Conservation (phyloP, 2,888 invertebrate genomes). For the Spisula subtruncata region DNA sequence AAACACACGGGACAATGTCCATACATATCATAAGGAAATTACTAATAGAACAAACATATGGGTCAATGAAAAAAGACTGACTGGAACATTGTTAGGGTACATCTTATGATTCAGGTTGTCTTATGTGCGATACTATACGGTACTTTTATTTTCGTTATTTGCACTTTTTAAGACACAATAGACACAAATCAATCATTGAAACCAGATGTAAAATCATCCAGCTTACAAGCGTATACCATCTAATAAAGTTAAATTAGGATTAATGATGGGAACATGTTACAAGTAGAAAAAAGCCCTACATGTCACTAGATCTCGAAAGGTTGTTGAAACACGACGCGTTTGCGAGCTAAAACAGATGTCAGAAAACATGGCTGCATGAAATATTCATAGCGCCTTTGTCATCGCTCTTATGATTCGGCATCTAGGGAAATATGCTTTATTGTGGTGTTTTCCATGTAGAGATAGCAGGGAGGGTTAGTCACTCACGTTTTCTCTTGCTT, state of each 20-base stretch:
- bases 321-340: conserved; percentile 11
- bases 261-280: background rate
- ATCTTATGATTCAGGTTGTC: too few relatives aligned
- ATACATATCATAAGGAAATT: too few relatives aligned
- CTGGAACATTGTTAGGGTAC: too few relatives aligned
- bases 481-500: conserved; percentile 15
- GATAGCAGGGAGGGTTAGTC: conserved; percentile 9
- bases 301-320: background rate
- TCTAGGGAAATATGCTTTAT: conserved; percentile 38
- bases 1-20: too few relatives aligned
- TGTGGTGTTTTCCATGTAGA: background rate
- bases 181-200: background rate
- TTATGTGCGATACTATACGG: too few relatives aligned
- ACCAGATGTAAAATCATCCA: background rate
- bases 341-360: conserved; percentile 41
- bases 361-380: conserved; percentile 33
- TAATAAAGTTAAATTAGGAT: conserved; percentile 5
- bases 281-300: background rate
- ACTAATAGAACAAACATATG: too few relatives aligned
- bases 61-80: too few relatives aligned
- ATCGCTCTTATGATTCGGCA: conserved; percentile 1
- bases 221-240: background rate
- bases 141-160: too few relatives aligned
- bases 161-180: too few relatives aligned
- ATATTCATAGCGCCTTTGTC: conserved; percentile 38